Percentiles rank a stretch among this genome's conserved stretches.
These are phyloP conservation scores for Sorex araneus DNA, from an alignment of 2,113 vertebrate species.

Conservation along the genomic window DNA sequence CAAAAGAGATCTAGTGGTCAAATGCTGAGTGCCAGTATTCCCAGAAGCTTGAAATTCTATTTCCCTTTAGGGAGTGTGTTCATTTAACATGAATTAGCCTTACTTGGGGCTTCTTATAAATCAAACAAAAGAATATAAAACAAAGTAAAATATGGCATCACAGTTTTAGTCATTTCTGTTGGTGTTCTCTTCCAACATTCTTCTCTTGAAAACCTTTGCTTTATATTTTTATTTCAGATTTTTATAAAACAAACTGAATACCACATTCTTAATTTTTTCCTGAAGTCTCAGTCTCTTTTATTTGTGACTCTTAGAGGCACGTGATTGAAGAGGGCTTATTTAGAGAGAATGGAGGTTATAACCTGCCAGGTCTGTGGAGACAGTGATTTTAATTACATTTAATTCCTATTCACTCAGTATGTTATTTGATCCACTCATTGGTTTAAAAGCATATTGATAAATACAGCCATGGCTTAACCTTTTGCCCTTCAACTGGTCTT, in stretches of 20 bases:
- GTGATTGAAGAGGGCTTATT: slow-evolving; percentile 58
- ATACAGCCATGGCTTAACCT: slow-evolving; percentile 79
- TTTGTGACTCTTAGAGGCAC: slow-evolving; percentile 63
- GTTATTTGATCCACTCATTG: slow-evolving; percentile 82
- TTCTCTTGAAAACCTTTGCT: slow-evolving; percentile 37
- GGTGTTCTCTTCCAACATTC: slow-evolving; percentile 35
- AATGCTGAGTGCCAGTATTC: neutral
- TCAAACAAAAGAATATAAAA: neutral
- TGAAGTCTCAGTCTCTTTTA: slow-evolving; percentile 63
- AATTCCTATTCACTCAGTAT: slow-evolving; percentile 77
- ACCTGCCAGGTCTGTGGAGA: slow-evolving; percentile 76
- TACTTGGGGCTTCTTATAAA: slow-evolving; percentile 1
- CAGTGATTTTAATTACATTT: slow-evolving; percentile 85
- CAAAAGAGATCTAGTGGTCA: neutral
- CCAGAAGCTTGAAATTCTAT: slow-evolving; percentile 5
- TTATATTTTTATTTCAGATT: slow-evolving; percentile 49
- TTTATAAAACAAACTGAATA: slow-evolving; percentile 19
- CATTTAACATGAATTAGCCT: slow-evolving; percentile 34
- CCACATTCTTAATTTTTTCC: slow-evolving; percentile 16
- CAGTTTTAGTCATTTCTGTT: slow-evolving; percentile 37
- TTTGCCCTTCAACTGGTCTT: slow-evolving; percentile 75
- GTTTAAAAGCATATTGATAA: slow-evolving; percentile 83
- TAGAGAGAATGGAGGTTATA: slow-evolving; percentile 78
- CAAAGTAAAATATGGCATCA: neutral
- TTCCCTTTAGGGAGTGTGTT: neutral